Evolutionary conservation across 2,888 invertebrate genomes (phyloP).

Genomic region (Cyaniris semiargus): DNA sequence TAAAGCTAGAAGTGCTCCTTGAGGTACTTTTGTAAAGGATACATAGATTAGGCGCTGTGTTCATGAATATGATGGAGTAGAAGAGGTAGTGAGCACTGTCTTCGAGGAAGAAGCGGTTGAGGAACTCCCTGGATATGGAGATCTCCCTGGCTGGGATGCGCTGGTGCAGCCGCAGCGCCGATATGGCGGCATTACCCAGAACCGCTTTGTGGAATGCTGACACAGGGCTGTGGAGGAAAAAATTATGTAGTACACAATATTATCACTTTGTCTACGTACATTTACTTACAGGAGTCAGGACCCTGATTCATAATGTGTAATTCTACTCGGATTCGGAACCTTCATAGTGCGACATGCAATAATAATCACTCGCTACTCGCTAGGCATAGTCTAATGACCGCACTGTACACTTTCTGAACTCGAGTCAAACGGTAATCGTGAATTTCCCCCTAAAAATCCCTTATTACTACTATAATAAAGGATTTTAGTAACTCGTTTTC

Average conservation of each 20-base stretch:
- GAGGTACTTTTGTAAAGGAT: conserved; percentile 81
- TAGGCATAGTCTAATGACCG: no score
- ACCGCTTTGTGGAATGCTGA: conserved; percentile 95
- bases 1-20: background rate
- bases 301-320: background rate
- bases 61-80: conserved; percentile 96
- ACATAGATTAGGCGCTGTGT: conserved; percentile 93
- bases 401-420: no score
- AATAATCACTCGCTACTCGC: no score
- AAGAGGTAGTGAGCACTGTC: conserved; percentile 98
- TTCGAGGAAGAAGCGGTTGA: conserved; percentile 89
- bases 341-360: no score
- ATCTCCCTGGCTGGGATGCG: conserved; percentile 88
- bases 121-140: conserved; percentile 90
- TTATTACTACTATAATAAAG: no score
- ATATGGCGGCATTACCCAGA: conserved; percentile 95
- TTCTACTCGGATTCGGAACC: background rate
- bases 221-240: conserved; percentile 51
- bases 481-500: no score
- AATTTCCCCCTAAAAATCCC: no score
- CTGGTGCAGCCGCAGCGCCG: conserved; percentile 96
- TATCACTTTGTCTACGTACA: background rate
- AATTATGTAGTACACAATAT: background rate
- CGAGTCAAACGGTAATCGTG: no score
- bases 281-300: background rate